These are phyloP conservation scores for Bicyclus anynana DNA, from an alignment of 1,140 invertebrate species.

Conservation along the genomic window DNA sequence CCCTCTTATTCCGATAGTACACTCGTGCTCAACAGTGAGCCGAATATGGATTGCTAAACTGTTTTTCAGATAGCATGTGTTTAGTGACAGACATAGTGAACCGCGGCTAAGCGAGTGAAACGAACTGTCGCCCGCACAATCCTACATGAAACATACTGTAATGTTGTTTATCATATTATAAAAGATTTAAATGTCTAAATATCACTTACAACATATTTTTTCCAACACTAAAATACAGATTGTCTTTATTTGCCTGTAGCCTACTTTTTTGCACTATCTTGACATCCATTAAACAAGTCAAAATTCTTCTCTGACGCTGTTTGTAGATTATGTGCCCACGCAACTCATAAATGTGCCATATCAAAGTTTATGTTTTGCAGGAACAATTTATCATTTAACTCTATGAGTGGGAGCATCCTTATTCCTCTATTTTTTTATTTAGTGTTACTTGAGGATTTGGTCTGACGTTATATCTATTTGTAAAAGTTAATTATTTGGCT, in stretches of 20 bases:
- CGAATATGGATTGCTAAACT: too few species aligned
- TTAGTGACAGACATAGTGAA: too few species aligned
- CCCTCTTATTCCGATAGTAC: too few species aligned
- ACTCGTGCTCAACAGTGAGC: too few species aligned
- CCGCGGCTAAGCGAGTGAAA: too few species aligned
- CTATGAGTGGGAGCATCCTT: constrained; percentile 18
- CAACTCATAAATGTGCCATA: not conserved
- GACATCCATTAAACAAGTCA: not conserved
- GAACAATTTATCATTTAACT: constrained; percentile 15
- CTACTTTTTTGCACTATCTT: not conserved
- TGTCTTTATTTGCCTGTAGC: not conserved
- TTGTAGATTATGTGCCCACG: constrained; percentile 4
- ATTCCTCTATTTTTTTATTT: constrained; percentile 7
- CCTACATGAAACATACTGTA: too few species aligned
- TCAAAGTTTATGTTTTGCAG: constrained; percentile 15
- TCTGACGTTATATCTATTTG: not conserved
- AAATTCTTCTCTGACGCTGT: not conserved
- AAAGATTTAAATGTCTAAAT: too few species aligned
- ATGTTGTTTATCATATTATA: too few species aligned
- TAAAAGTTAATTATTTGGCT: not conserved
- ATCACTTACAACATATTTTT: too few species aligned
- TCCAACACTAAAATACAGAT: too few species aligned
- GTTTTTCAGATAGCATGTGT: too few species aligned
- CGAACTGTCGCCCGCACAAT: too few species aligned
- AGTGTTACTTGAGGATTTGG: not conserved